Conservation (phyloP, 1,140 invertebrate species). For the Nasonia vitripennis region DNA sequence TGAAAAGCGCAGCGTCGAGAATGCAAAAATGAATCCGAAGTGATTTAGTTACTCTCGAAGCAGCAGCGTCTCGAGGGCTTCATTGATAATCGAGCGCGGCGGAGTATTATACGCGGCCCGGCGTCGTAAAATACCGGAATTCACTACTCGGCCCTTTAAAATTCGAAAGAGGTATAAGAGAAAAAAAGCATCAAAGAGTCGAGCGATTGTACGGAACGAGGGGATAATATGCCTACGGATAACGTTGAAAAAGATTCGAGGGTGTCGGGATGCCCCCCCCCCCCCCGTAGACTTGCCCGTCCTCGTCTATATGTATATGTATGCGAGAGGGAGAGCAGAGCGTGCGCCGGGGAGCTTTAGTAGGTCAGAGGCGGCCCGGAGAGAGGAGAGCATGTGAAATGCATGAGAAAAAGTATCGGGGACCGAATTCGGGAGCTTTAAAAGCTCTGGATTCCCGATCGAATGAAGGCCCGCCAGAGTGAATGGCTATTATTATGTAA, state of each 20-base stretch:
- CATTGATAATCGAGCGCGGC: neutral
- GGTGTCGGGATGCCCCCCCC: neutral
- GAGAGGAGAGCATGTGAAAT: slow-evolving; percentile 3
- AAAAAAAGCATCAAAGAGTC: neutral
- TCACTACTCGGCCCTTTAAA: neutral
- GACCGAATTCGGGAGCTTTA: slow-evolving; percentile 12
- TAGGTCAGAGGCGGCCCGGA: neutral
- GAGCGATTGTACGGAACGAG: neutral
- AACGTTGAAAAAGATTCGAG: slow-evolving; percentile 14
- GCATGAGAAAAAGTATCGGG: slow-evolving; percentile 5
- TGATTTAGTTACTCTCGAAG: neutral
- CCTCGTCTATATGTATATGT: neutral
- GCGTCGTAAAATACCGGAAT: neutral
- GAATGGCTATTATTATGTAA: neutral
- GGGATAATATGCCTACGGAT: neutral
- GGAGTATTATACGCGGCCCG: neutral
- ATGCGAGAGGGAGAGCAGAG: neutral
- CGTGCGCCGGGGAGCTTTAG: neutral
- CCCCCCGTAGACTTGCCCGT: neutral
- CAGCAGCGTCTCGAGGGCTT: neutral
- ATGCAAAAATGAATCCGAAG: neutral
- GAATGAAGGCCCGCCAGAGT: no score
- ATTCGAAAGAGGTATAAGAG: neutral
- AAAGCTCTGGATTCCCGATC: neutral
- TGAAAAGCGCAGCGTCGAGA: neutral